Evolutionary conservation across 2,888 invertebrate species (phyloP).

Genomic region (Phengaris alcon): DNA sequence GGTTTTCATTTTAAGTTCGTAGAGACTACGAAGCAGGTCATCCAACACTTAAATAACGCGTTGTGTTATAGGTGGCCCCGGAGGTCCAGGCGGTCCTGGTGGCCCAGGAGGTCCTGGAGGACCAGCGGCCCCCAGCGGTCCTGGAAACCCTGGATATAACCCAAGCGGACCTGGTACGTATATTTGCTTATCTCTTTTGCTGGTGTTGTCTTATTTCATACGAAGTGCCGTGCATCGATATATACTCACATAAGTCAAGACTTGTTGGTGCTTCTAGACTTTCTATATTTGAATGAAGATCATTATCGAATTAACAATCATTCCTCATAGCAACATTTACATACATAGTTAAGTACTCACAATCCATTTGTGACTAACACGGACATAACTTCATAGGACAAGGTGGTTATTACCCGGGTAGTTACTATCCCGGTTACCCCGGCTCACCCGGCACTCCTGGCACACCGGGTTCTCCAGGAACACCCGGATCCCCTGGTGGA

Average conservation of each 20-base stretch:
- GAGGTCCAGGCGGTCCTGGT: constrained; percentile 40
- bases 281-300: not conserved
- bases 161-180: constrained; percentile 34
- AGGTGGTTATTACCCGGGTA: constrained; percentile 31
- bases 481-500: constrained; percentile 32
- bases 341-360: no score
- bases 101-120: constrained; percentile 38
- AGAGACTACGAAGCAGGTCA: not conserved
- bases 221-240: not conserved
- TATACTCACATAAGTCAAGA: no score
- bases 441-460: constrained; percentile 27
- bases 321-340: not conserved
- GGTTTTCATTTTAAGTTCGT: not conserved
- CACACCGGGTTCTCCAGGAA: constrained; percentile 31
- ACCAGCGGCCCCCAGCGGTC: constrained; percentile 33
- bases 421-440: constrained; percentile 34
- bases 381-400: constrained; percentile 16
- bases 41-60: not conserved
- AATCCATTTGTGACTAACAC: constrained; percentile 13
- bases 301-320: not conserved
- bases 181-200: not conserved
- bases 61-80: not conserved
- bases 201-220: not conserved
- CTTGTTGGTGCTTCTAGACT: no score
- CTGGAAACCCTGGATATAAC: constrained; percentile 55